Evolutionary conservation across 2,797 vertebrate species (phyloP), one percentile per base, ranked within the genome.

Genomic region (Gastrophryne carolinensis): DNA sequence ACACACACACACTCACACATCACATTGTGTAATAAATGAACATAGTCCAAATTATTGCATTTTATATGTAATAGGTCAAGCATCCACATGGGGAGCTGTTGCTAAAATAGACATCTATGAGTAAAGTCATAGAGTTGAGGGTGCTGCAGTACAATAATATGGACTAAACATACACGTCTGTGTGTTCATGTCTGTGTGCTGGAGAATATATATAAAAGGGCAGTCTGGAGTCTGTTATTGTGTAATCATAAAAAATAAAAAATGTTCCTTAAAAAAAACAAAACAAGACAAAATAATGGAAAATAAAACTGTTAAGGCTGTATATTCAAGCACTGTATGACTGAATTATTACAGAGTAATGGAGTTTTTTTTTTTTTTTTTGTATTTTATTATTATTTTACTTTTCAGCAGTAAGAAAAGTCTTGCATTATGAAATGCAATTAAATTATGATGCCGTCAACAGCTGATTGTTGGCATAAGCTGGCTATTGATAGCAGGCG

Each of bases 301-400:
- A 92, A 91, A 89, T 89, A 90, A n/a, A 85, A 84, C 88, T 90
- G 87, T 92, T 92, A 92, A 92, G 90, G 91, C 94, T 98, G 95
- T 95, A 95, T 93, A 93, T 95, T 95, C 93, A 95, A 95, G 94
- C 94, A 96, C 93, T 90, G 87, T 92, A 90, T 93, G 93, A 96
- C 93, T 89, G 87, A 91, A 90, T 93, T 93, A 94, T 90, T 89
- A 90, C 88, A 90, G 87, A 91, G 85, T 83, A 84, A 90, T 91
- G 88, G 85, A 81, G 84, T 84, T 87, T 86, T 84, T 32, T 75
- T 64, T 53, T 53, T 52, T 32, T 21, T 39, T 21, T 19, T 62
- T 62, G 15, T 56, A 27, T 17, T 6, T 12, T 60, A 21, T 34
- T 60, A 49, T 19, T 65, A 56, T 27, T 12, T 41, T 63, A 60